Evolutionary conservation across 2,888 invertebrate species (phyloP), one percentile per base, ranked within the genome.

Genomic region (Mactromeris polynyma): DNA sequence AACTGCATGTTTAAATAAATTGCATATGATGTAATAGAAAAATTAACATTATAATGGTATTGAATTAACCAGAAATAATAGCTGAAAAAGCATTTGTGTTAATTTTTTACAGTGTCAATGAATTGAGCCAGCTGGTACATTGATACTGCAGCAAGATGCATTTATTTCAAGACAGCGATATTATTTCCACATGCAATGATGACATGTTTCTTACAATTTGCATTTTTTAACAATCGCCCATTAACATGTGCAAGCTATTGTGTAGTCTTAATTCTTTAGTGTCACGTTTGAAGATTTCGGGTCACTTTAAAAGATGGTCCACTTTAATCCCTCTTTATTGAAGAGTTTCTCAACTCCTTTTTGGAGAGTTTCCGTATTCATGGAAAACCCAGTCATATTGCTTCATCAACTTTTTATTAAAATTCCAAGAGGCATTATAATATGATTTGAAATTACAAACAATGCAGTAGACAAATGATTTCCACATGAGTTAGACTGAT

Each of bases 41-140:
- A 73, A 73, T 73, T 73, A 26, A 73, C 73, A 73, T 73, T 73
- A 73, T 33, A 73, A 73, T 73, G 33, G 73, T 73, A 73, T 73
- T 73, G 14, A 36, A 36, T 73, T 33, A 73, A 73, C 36, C 14
- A 17, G 36, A 73, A 73, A 73, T 73, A 73, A 73, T 73, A 73
- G 73, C 36, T 19, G 73, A 73, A 73, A 73, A 73, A 36, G 73
- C 36, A 73, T 73, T 73, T 73, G 73, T 33, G 73, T 73, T 64
- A 64, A 64, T 64, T 64, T 64, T 64, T 26, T 64, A 26, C 58
- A 21, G 11, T 64, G 58, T 26, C 58, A 26, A n/a, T 64, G 58
- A 64, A 19, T 33, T 1, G 14, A 69, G 36, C 11, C 73, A 73
- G 73, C 73, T 73, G 73, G n/a, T 73, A 17, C 19, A 73, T 14